Conservation (phyloP, 2,797 vertebrate species). For the Microcaecilia unicolor region DNA sequence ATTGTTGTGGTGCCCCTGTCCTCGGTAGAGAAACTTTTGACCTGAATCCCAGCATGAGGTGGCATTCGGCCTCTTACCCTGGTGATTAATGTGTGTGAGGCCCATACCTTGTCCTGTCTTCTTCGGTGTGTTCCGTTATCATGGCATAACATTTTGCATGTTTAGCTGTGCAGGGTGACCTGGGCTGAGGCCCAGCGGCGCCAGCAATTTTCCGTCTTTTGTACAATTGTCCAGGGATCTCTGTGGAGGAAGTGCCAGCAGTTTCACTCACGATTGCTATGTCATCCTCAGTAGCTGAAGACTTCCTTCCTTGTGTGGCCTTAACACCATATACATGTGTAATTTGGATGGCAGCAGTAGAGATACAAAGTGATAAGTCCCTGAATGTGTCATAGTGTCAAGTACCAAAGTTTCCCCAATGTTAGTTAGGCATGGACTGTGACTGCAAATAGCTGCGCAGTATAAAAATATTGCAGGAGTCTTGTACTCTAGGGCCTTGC, state of each 20-base stretch:
- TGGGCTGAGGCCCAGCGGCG: slow-evolving; percentile 64
- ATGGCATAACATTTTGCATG: slow-evolving; percentile 76
- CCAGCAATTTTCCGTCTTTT: slow-evolving; percentile 53
- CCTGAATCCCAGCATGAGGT: slow-evolving; percentile 45
- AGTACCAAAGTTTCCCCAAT: background rate
- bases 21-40: slow-evolving; percentile 40
- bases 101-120: slow-evolving; percentile 55
- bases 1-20: slow-evolving; percentile 69
- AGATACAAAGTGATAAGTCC: slow-evolving; percentile 13
- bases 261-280: slow-evolving; percentile 41
- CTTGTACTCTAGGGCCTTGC: background rate
- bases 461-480: background rate
- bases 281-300: slow-evolving; percentile 49
- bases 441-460: too few relatives aligned
- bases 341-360: slow-evolving; percentile 24
- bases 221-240: slow-evolving; percentile 41
- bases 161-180: slow-evolving; percentile 75
- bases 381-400: background rate
- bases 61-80: slow-evolving; percentile 26
- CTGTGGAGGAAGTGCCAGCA: slow-evolving; percentile 37
- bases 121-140: slow-evolving; percentile 49
- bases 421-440: too few relatives aligned
- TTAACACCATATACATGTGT: slow-evolving; percentile 24
- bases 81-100: slow-evolving; percentile 74
- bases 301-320: slow-evolving; percentile 50